Percentiles rank a stretch among this genome's conserved stretches.
phyloP scores from a whole-genome alignment of 2,888 invertebrate genomes.

The Mylabris sibirica region DNA sequence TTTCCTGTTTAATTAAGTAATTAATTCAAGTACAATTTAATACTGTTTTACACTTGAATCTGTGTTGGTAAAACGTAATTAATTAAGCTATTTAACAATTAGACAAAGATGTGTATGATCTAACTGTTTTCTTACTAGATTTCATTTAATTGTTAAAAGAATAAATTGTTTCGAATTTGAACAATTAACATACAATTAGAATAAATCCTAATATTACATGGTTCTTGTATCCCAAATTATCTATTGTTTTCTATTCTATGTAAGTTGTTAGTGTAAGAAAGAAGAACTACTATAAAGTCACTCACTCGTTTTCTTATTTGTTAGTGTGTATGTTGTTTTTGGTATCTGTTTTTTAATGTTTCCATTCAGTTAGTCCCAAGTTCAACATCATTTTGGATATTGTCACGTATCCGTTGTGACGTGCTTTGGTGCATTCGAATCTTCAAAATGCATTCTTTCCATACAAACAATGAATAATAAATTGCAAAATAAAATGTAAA shows the following conservation, averaged over 20 bases:
- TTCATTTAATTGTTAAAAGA: background rate
- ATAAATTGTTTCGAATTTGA: background rate
- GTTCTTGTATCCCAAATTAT: background rate
- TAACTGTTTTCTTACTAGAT: background rate
- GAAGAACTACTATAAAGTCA: background rate
- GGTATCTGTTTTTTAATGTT: background rate
- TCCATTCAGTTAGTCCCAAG: constrained; percentile 8
- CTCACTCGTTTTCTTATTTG: too few relatives aligned
- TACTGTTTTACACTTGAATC: background rate
- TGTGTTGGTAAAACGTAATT: background rate
- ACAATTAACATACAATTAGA: constrained; percentile 10
- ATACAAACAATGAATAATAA: constrained; percentile 13
- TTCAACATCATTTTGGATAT: constrained; percentile 16
- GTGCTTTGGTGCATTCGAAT: constrained; percentile 14
- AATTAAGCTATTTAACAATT: background rate
- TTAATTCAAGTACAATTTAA: background rate
- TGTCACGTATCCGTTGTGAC: constrained; percentile 10
- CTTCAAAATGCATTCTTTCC: constrained; percentile 9
- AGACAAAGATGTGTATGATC: background rate
- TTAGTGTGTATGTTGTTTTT: background rate
- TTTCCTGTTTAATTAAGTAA: background rate
- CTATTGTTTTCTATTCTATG: constrained; percentile 3
- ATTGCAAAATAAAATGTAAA: constrained; percentile 14
- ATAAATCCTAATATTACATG: background rate
- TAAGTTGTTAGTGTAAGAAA: background rate